Percentiles rank a stretch among this genome's conserved stretches.
phyloP scores from a whole-genome alignment of 1,140 invertebrate genomes.

The Apis mellifera region DNA sequence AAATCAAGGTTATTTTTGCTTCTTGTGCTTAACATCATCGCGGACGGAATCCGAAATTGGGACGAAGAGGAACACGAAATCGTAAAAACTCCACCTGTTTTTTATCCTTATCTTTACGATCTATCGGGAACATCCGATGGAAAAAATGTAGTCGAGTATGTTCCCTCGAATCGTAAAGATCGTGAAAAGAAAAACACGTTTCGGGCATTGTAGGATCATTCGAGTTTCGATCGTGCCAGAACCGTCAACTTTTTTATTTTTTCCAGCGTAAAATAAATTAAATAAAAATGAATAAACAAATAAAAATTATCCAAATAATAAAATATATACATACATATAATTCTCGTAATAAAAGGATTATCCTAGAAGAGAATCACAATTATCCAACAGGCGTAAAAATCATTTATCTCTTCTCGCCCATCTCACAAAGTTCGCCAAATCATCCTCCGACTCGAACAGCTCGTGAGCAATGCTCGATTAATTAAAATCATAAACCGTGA shows the following conservation, averaged over 20 bases:
- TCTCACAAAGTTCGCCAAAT: background rate
- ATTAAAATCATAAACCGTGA: background rate
- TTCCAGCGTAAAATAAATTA: too few relatives aligned
- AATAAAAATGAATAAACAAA: too few relatives aligned
- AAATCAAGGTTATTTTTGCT: background rate
- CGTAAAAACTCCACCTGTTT: conserved; percentile 31
- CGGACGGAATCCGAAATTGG: conserved; percentile 9
- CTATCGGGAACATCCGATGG: conserved; percentile 26
- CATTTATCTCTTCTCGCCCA: background rate
- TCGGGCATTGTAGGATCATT: background rate
- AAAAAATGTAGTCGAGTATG: conserved; percentile 23
- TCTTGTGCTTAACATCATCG: conserved; percentile 8
- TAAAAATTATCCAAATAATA: too few relatives aligned
- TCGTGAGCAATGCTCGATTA: background rate
- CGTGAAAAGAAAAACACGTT: background rate
- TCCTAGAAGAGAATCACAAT: background rate
- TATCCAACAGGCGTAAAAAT: background rate
- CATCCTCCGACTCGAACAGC: background rate
- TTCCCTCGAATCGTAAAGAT: conserved; percentile 8
- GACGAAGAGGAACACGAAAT: background rate
- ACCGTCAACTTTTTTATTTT: background rate
- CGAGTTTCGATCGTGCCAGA: background rate
- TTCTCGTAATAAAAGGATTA: background rate
- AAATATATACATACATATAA: background rate
- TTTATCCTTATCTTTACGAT: conserved; percentile 44